Evolutionary conservation across 2,888 invertebrate species (phyloP).

Genomic region (Heliconius hortense): DNA sequence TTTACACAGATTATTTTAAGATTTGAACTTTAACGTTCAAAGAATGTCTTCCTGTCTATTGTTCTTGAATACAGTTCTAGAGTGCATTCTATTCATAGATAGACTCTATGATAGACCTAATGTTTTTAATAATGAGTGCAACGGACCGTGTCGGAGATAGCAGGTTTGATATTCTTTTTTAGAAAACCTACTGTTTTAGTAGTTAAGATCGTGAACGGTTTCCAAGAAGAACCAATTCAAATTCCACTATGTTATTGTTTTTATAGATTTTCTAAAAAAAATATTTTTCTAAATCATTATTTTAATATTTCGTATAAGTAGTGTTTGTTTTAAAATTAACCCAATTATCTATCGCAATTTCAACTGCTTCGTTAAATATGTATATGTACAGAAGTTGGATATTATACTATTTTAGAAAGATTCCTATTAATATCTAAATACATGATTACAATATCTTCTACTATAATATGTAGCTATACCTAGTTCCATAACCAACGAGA

Average conservation of each 20-base stretch:
- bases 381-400: background rate
- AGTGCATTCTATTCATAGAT: conserved; percentile 18
- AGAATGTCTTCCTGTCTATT: conserved; percentile 55
- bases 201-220: background rate
- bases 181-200: background rate
- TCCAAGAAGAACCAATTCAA: background rate
- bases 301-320: too few relatives aligned
- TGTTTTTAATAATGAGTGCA: background rate
- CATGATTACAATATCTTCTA: background rate
- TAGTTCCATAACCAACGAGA: conserved; percentile 7
- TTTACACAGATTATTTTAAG: conserved; percentile 66
- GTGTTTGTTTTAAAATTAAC: too few relatives aligned
- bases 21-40: conserved; percentile 45
- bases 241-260: background rate
- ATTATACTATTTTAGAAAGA: background rate
- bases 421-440: background rate
- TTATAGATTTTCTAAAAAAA: background rate
- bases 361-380: background rate
- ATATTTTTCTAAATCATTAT: background rate
- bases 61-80: conserved; percentile 39
- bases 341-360: too few relatives aligned
- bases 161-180: background rate
- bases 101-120: conserved; percentile 4
- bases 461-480: background rate
- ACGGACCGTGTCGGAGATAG: background rate